phyloP scores from a whole-genome alignment of 2,888 invertebrate genomes.

The Aphelenchoides bicaudatus region DNA sequence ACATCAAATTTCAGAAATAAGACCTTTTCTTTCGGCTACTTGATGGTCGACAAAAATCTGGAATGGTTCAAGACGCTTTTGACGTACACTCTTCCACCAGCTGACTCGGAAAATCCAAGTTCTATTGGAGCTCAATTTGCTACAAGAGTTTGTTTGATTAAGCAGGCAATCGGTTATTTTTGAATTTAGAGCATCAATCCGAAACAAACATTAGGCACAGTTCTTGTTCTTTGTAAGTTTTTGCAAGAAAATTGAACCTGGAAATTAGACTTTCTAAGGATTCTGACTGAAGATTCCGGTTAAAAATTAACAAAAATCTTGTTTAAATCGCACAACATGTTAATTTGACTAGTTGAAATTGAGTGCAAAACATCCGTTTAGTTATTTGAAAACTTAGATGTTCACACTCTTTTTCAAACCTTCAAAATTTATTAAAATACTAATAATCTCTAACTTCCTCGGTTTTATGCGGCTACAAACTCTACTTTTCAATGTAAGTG shows the following conservation, averaged over 20 bases:
- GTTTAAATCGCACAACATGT: too few relatives aligned
- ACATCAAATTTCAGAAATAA: constrained; percentile 72
- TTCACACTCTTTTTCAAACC: too few relatives aligned
- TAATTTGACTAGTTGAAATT: too few relatives aligned
- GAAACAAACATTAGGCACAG: constrained; percentile 91
- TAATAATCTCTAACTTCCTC: too few relatives aligned
- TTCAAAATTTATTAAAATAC: too few relatives aligned
- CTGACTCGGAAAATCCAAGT: constrained; percentile 60
- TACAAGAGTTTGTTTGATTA: too few relatives aligned
- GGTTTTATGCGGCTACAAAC: constrained; percentile 91
- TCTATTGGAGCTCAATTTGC: not conserved
- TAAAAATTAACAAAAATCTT: too few relatives aligned
- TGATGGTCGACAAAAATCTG: constrained; percentile 85
- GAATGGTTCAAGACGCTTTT: constrained; percentile 88
- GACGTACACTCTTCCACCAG: constrained; percentile 78
- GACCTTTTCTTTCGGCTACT: constrained; percentile 87
- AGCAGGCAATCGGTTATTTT: constrained; percentile 26
- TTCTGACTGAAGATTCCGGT: too few relatives aligned
- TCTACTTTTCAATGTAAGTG: constrained; percentile 97
- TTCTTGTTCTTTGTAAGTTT: constrained; percentile 86
- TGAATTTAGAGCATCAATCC: constrained; percentile 74
- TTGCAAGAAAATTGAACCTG: too few relatives aligned
- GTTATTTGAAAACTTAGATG: too few relatives aligned
- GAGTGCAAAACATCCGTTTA: too few relatives aligned
- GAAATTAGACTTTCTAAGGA: too few relatives aligned